Conservation (phyloP, 1,140 invertebrate species). For the Linepithema humile region DNA sequence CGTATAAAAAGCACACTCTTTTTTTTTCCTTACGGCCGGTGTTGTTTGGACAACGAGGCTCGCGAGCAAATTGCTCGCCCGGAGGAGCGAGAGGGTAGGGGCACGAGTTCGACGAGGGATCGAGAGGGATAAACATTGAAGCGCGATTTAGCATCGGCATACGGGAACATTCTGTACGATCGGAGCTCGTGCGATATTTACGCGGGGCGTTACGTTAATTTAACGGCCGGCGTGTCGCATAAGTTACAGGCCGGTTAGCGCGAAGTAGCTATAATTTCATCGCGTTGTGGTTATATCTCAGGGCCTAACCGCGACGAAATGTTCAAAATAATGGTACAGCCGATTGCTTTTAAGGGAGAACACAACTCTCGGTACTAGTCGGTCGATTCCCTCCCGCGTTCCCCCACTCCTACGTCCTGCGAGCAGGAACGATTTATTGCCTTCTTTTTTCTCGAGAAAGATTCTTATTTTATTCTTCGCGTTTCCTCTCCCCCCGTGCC, state of each 20-base stretch:
- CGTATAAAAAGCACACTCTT: not conserved
- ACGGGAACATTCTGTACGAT: conserved; percentile 64
- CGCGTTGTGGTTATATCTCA: conserved; percentile 73
- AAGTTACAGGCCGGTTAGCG: conserved; percentile 62
- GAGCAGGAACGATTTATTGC: conserved; percentile 45
- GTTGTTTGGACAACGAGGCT: not conserved
- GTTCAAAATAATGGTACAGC: conserved; percentile 77
- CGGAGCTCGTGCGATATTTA: conserved; percentile 62
- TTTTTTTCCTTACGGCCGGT: not conserved
- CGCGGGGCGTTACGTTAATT: conserved; percentile 75
- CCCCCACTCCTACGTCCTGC: not conserved
- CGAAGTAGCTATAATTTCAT: conserved; percentile 73
- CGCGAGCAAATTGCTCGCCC: conserved; percentile 51
- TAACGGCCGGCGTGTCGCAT: conserved; percentile 69
- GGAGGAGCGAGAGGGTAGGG: not conserved
- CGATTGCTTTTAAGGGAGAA: conserved; percentile 82
- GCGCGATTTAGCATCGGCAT: conserved; percentile 68
- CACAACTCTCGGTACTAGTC: conserved; percentile 61
- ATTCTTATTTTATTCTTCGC: conserved; percentile 23
- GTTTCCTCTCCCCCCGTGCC: conserved; percentile 26
- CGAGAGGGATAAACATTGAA: conserved; percentile 44
- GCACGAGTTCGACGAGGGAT: not conserved
- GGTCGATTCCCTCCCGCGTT: conserved; percentile 30
- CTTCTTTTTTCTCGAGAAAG: not conserved
- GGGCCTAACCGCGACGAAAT: conserved; percentile 69